phyloP scores from a whole-genome alignment of 2,113 vertebrate genomes.

The Electrona antarctica region DNA sequence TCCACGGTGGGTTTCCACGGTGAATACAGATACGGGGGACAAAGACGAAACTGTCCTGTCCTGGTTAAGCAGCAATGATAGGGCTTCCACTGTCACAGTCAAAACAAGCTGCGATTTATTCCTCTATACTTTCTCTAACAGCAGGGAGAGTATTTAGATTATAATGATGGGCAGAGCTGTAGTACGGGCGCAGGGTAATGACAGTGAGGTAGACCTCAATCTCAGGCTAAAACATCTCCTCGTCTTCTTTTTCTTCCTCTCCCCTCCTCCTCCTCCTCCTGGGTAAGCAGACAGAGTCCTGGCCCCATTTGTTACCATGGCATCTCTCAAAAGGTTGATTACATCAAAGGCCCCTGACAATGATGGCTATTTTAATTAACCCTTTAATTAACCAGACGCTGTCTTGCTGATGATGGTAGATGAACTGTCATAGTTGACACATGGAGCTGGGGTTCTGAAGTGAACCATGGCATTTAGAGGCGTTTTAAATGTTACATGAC shows the following conservation, averaged over 20 bases:
- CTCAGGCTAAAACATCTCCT: not conserved
- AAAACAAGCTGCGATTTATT: slow-evolving; percentile 27
- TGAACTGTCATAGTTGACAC: too few species aligned
- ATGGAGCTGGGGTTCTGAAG: too few species aligned
- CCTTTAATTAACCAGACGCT: not conserved
- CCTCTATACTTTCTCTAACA: slow-evolving; percentile 14
- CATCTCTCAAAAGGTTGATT: slow-evolving; percentile 15
- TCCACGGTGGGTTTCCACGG: not conserved
- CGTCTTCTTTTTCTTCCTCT: not conserved
- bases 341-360: slow-evolving; percentile 13
- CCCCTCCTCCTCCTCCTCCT: not conserved
- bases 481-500: too few species aligned
- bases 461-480: too few species aligned
- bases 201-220: slow-evolving; percentile 44
- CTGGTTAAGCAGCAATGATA: not conserved
- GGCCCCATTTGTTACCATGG: slow-evolving; percentile 1
- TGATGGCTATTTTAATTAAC: slow-evolving; percentile 15
- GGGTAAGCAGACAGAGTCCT: slow-evolving; percentile 6
- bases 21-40: not conserved
- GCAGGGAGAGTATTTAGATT: slow-evolving; percentile 34
- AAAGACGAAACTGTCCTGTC: not conserved
- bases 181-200: slow-evolving; percentile 18
- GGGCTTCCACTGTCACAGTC: slow-evolving; percentile 7
- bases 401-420: too few species aligned
- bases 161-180: slow-evolving; percentile 17